These are phyloP conservation scores for Xestia xanthographa DNA, from an alignment of 2,888 invertebrate species.

Conservation along the genomic window DNA sequence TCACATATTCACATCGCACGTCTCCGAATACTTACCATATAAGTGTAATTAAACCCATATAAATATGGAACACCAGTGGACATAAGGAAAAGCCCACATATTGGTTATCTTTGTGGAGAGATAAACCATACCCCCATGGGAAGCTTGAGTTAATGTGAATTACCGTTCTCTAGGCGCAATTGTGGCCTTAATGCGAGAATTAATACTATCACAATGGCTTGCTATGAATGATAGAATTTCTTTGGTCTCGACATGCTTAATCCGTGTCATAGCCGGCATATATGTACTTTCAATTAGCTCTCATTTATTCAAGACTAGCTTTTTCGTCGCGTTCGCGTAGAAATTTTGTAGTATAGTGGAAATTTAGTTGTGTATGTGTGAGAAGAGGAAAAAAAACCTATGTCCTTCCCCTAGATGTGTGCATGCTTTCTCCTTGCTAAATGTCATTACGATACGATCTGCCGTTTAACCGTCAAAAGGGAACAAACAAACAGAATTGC, in stretches of 20 bases:
- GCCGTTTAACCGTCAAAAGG: too few relatives aligned
- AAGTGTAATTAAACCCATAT: slow-evolving; percentile 22
- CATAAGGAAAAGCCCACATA: slow-evolving; percentile 26
- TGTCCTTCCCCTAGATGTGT: too few relatives aligned
- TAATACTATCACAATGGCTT: slow-evolving; percentile 36
- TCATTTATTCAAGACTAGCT: neutral
- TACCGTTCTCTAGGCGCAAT: slow-evolving; percentile 49
- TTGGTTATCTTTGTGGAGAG: slow-evolving; percentile 31
- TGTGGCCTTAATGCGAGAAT: slow-evolving; percentile 41
- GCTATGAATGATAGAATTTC: slow-evolving; percentile 14
- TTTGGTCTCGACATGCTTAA: slow-evolving; percentile 6
- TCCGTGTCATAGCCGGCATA: neutral
- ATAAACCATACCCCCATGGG: slow-evolving; percentile 60
- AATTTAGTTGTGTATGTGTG: too few relatives aligned
- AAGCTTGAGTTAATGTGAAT: slow-evolving; percentile 46
- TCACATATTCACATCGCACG: neutral
- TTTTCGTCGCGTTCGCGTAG: too few relatives aligned
- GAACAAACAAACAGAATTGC: too few relatives aligned
- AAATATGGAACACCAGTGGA: slow-evolving; percentile 10
- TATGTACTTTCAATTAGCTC: neutral
- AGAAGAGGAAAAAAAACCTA: too few relatives aligned
- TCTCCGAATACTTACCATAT: neutral
- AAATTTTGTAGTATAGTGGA: too few relatives aligned
- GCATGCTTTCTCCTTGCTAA: too few relatives aligned
- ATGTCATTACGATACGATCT: too few relatives aligned